Base-by-base conservation (phyloP, 2,888 invertebrate genomes). In the Azorinus chamasolen region DNA sequence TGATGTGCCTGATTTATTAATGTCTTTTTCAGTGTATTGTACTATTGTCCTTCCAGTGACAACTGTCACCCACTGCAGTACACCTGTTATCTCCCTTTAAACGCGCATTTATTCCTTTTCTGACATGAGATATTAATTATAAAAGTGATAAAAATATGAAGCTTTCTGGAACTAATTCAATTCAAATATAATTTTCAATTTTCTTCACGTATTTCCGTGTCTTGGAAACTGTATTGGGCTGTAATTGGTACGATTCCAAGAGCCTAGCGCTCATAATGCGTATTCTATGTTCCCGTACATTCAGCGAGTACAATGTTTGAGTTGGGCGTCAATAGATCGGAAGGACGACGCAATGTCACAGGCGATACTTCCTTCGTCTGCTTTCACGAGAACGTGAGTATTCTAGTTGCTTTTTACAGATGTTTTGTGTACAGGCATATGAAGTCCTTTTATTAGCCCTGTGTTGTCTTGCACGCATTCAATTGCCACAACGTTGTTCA, bases 341-440 rank as follows among this genome's bases (percentile, higher is more conserved):
- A 81, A 81, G 65, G 55, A 37, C 54, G 58, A 61, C 64, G 75
- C 50, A 68, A 65, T 75, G 71, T 65, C 69, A 59, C 27, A 54
- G 46, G 65, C 51, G 37, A 72, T 63, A 70, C 63, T 80, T 80
- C 76, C 80, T 65, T 50, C 58, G 65, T 58, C 69, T 66, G 61
- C 75, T 75, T 81, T 74, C 63, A 81, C 61, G 53, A 32, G 25
- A 59, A 53, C 62, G 53, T 45, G 77, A 66, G 65, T 32, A 65
- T 48, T 55, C 54, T 65, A 62, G 59, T 51, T 70, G 59, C 70
- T 62, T 62, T 64, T 51, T 76, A 73, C 73, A 63, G 25, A 50
- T 64, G 73, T 74, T 81, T 73, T 81, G 73, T 77, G 81, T 71
- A 53, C 41, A 45, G 55, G 68, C 68, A 69, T 68, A 75, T 66